Evolutionary conservation across 2,797 vertebrate genomes (phyloP), one percentile per base, ranked within the genome.

Genomic region (Leptoclinus maculatus): DNA sequence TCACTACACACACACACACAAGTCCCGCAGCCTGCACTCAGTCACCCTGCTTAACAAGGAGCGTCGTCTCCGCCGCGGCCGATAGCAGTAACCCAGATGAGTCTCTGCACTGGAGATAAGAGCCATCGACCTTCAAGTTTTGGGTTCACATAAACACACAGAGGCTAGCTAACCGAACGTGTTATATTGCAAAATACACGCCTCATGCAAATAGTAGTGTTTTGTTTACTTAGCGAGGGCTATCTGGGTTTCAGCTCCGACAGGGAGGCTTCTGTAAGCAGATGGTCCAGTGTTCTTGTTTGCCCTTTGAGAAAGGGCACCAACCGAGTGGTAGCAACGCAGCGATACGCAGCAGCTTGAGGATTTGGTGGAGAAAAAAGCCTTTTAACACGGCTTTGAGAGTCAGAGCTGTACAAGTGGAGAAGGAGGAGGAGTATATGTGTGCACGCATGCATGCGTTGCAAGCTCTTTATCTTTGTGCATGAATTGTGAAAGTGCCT

Each of bases 301-400:
- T 95, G 93, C 93, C 95, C 94, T 95, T n/a, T 95, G 91, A 94
- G 92, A 93, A 94, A 95, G 93, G 93, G 89, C 93, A 91, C 77
- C 76, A 89, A 89, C 90, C 88, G 88, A 90, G 88, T 91, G 85
- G 90, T 92, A 91, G 89, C 85, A 85, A 76, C 87, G 71, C 86
- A 81, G 93, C 84, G 78, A 91, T 87, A 90, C 77, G 87, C 90
- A 78, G 90, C 85, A 87, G 89, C 87, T n/a, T 34, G 79, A 89
- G 90, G 91, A 93, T 94, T 93, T 92, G 80, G 81, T 76, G 69
- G 83, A 85, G n/a, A n/a, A n/a, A 94, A 43, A 92, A 91, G 85
- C 88, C 72, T 93, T 93, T 91, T 85, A 89, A 87, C 78, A 59
- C 74, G 66, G 83, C 85, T 91, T 88, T 89, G 72, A 88, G 81